A percentile compares a stretch with the other conserved stretches of the same genome.
Conservation (phyloP, 2,888 invertebrate species). For the Branchinecta sandiegonensis region DNA sequence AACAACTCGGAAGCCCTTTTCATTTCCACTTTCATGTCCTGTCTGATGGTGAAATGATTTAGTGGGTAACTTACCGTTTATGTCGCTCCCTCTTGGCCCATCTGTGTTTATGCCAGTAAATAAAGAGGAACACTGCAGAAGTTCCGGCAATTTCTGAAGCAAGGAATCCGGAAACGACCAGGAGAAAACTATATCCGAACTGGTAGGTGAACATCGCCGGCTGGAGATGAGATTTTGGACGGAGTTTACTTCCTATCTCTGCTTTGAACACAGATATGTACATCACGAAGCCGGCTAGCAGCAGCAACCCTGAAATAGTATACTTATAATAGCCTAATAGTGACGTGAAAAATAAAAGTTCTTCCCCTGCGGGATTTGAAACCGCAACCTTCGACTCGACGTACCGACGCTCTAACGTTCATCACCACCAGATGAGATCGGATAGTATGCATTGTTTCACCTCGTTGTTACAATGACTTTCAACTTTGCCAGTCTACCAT, state of each 20-base stretch:
- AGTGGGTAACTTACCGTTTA: conserved; percentile 5
- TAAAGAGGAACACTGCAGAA: conserved; percentile 70
- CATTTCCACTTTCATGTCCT: no score
- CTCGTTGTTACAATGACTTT: no score
- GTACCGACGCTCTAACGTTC: no score
- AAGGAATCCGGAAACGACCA: conserved; percentile 69
- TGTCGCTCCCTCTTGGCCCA: conserved; percentile 43
- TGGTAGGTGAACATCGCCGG: conserved; percentile 66
- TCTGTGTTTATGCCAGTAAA: conserved; percentile 49
- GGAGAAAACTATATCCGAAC: conserved; percentile 66
- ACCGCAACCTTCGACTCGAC: no score
- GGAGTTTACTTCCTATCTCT: conserved; percentile 71
- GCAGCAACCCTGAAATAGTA: conserved; percentile 52
- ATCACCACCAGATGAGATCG: no score
- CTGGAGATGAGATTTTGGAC: conserved; percentile 60
- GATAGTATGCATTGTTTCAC: no score
- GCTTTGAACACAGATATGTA: conserved; percentile 85
- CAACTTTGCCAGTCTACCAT: no score
- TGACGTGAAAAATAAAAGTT: no score
- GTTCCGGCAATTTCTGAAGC: conserved; percentile 64
- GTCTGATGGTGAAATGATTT: no score
- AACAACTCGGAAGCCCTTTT: no score
- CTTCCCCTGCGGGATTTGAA: no score
- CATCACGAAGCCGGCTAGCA: conserved; percentile 79
- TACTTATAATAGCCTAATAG: no score